Conservation (phyloP, 2,113 vertebrate genomes). For the Zootoca vivipara region DNA sequence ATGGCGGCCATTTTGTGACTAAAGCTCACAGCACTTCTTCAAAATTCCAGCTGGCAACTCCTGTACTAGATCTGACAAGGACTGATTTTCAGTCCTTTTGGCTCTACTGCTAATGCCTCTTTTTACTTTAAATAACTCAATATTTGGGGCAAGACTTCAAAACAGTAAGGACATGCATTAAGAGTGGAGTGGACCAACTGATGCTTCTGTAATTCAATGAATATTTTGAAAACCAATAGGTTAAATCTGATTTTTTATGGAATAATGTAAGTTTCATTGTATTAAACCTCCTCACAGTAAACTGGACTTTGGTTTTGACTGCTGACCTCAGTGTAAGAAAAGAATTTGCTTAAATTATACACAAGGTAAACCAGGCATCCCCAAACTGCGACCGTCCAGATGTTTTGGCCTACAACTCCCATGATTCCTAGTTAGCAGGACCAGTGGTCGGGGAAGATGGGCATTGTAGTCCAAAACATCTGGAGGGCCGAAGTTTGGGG, state of each 20-base stretch:
- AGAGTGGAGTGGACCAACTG: too few relatives aligned
- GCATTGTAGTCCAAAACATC: too few relatives aligned
- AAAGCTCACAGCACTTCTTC: too few relatives aligned
- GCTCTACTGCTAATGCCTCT: background rate
- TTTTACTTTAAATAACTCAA: background rate
- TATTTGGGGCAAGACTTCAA: background rate
- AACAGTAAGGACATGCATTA: background rate
- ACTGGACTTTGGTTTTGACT: background rate
- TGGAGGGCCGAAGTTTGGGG: too few relatives aligned
- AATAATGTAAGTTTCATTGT: background rate
- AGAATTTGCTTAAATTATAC: background rate
- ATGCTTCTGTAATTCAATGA: background rate
- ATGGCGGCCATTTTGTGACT: too few relatives aligned
- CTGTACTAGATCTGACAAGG: background rate
- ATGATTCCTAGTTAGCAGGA: too few relatives aligned
- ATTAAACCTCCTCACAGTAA: background rate
- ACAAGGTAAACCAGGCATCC: background rate
- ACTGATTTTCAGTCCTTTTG: background rate
- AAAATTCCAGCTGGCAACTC: too few relatives aligned
- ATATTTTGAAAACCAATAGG: background rate
- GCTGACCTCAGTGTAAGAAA: background rate
- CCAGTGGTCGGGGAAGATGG: too few relatives aligned
- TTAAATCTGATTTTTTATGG: background rate
- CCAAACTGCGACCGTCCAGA: too few relatives aligned
- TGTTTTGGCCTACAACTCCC: too few relatives aligned